Conservation (phyloP, 2,888 invertebrate species). For the Andrena praecox region DNA sequence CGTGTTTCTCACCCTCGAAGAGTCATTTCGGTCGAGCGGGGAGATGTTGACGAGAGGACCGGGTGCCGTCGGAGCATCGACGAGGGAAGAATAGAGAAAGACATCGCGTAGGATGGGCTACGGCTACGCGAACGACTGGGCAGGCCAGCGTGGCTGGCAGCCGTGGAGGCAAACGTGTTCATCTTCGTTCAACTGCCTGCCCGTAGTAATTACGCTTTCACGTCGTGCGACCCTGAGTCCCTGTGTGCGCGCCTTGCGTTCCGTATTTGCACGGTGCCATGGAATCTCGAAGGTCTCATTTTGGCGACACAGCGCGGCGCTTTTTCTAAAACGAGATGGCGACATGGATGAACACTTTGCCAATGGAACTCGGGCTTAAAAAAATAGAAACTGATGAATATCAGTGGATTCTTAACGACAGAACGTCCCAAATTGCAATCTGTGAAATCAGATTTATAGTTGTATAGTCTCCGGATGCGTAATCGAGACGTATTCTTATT, state of each 20-base stretch:
- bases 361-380: neutral
- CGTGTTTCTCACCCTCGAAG: slow-evolving; percentile 51
- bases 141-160: slow-evolving; percentile 15
- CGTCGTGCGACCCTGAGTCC: slow-evolving; percentile 64
- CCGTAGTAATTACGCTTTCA: slow-evolving; percentile 78
- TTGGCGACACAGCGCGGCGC: neutral
- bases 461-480: too few species aligned
- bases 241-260: slow-evolving; percentile 37
- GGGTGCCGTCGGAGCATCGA: slow-evolving; percentile 40
- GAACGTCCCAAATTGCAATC: too few species aligned
- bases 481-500: too few species aligned
- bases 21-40: slow-evolving; percentile 39
- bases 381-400: too few species aligned
- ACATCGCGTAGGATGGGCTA: slow-evolving; percentile 38
- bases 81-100: slow-evolving; percentile 51
- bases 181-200: slow-evolving; percentile 70
- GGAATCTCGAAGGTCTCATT: neutral
- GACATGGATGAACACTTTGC: neutral
- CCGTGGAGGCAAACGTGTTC: slow-evolving; percentile 67
- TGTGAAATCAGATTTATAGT: too few species aligned
- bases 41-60: slow-evolving; percentile 60
- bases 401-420: too few species aligned
- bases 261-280: slow-evolving; percentile 35
- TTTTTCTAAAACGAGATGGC: neutral
- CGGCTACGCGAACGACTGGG: slow-evolving; percentile 15